phyloP scores from a whole-genome alignment of 2,113 vertebrate species.

The Panthera leo region DNA sequence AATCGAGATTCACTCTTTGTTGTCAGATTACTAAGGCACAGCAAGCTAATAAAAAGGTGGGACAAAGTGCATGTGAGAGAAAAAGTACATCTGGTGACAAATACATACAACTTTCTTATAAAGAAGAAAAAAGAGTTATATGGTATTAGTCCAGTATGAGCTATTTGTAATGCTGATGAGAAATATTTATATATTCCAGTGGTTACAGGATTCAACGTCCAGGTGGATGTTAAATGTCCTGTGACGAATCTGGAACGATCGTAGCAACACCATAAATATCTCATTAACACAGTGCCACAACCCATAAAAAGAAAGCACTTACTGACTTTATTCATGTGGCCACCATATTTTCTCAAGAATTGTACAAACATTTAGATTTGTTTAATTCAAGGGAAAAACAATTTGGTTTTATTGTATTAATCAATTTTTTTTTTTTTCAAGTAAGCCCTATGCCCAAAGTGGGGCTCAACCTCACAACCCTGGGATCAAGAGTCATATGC shows the following conservation, averaged over 20 bases:
- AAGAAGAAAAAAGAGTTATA: not conserved
- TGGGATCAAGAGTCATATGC: too few relatives aligned
- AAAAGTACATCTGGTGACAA: not conserved
- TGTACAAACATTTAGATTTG: slow-evolving; percentile 71
- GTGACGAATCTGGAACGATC: slow-evolving; percentile 81
- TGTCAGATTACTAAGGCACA: not conserved
- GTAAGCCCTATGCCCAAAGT: too few relatives aligned
- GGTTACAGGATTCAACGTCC: slow-evolving; percentile 83
- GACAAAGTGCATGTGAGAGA: not conserved
- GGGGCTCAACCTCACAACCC: too few relatives aligned
- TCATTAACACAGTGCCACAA: slow-evolving; percentile 73
- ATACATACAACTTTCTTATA: slow-evolving; percentile 67
- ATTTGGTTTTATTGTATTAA: not conserved
- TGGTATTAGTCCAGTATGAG: not conserved
- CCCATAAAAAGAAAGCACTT: slow-evolving; percentile 74
- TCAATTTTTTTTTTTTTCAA: too few relatives aligned
- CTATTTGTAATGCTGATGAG: not conserved
- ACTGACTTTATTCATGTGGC: slow-evolving; percentile 76
- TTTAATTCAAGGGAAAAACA: slow-evolving; percentile 68
- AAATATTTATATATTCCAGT: slow-evolving; percentile 80
- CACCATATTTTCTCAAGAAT: slow-evolving; percentile 73
- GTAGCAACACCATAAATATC: slow-evolving; percentile 81
- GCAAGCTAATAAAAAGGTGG: not conserved
- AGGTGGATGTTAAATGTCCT: slow-evolving; percentile 84
- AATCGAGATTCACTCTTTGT: not conserved